Percentiles rank a stretch among this genome's conserved stretches.
These are phyloP conservation scores for Thunnus maccoyii DNA, from an alignment of 2,113 vertebrate species.

Conservation along the genomic window DNA sequence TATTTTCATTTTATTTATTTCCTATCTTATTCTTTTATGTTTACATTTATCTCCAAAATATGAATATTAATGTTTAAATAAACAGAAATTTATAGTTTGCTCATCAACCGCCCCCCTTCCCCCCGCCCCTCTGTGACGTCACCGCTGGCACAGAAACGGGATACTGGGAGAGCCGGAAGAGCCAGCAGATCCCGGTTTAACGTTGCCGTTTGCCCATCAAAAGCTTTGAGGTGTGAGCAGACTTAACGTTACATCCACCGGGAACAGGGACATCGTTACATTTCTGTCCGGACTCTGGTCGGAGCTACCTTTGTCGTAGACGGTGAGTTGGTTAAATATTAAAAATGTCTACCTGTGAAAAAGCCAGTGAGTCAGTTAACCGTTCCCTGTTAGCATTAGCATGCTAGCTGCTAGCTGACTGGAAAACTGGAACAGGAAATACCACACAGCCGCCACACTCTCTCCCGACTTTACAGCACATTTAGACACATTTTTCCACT, in stretches of 20 bases:
- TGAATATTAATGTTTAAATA: too few species aligned
- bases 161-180: slow-evolving; percentile 86
- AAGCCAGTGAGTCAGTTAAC: slow-evolving; percentile 1
- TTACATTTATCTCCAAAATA: too few species aligned
- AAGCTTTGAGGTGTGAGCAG: neutral
- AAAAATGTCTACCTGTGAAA: neutral
- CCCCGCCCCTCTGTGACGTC: slow-evolving; percentile 58
- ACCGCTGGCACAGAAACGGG: slow-evolving; percentile 76
- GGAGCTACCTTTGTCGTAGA: slow-evolving; percentile 4
- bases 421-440: slow-evolving; percentile 71
- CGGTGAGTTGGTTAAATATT: slow-evolving; percentile 53
- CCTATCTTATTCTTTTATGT: too few species aligned
- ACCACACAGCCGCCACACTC: slow-evolving; percentile 8
- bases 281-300: neutral
- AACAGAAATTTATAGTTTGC: too few species aligned
- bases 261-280: neutral
- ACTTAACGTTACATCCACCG: neutral
- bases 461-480: neutral
- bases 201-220: neutral
- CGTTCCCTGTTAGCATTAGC: slow-evolving; percentile 60
- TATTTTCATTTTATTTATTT: too few species aligned
- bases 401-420: slow-evolving; percentile 52
- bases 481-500: neutral
- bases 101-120: too few species aligned
- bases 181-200: slow-evolving; percentile 7